phyloP scores from a whole-genome alignment of 2,888 invertebrate species.

The Hyles lineata region DNA sequence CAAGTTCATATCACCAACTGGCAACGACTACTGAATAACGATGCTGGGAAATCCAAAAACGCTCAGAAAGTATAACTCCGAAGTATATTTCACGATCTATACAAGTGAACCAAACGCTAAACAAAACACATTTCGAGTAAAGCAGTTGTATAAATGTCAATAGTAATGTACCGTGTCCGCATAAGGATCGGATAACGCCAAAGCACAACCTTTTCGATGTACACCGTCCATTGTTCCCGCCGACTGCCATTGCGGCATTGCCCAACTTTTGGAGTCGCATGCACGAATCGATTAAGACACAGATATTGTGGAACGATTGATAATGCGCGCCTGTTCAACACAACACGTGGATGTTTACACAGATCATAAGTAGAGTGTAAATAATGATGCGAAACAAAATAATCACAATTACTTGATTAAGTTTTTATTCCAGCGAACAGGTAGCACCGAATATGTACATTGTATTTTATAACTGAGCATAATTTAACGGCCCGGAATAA shows the following conservation, averaged over 20 bases:
- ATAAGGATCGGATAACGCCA: conserved; percentile 41
- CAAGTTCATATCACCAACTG: too few species aligned
- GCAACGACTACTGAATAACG: too few species aligned
- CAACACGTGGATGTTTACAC: conserved; percentile 19
- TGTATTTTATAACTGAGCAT: too few species aligned
- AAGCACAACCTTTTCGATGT: conserved; percentile 50
- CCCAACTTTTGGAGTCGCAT: conserved; percentile 41
- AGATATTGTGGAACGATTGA: conserved; percentile 53
- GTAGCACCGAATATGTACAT: too few species aligned
- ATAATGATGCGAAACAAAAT: too few species aligned
- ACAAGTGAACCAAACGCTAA: neutral
- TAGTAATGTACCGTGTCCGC: conserved; percentile 40
- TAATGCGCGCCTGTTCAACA: conserved; percentile 39
- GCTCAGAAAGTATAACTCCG: too few species aligned
- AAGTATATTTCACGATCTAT: neutral
- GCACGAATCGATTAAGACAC: conserved; percentile 53
- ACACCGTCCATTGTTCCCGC: conserved; percentile 48
- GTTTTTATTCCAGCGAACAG: too few species aligned
- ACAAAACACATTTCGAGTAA: conserved; percentile 34
- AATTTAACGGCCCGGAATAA: too few species aligned
- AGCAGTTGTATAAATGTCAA: conserved; percentile 47
- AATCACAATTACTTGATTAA: too few species aligned
- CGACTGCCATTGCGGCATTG: conserved; percentile 31
- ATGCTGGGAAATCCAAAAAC: too few species aligned
- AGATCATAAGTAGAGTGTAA: conserved; percentile 17